Evolutionary conservation across 1,140 invertebrate species (phyloP), one percentile per base, ranked within the genome.

Genomic region (Listronotus bonariensis): DNA sequence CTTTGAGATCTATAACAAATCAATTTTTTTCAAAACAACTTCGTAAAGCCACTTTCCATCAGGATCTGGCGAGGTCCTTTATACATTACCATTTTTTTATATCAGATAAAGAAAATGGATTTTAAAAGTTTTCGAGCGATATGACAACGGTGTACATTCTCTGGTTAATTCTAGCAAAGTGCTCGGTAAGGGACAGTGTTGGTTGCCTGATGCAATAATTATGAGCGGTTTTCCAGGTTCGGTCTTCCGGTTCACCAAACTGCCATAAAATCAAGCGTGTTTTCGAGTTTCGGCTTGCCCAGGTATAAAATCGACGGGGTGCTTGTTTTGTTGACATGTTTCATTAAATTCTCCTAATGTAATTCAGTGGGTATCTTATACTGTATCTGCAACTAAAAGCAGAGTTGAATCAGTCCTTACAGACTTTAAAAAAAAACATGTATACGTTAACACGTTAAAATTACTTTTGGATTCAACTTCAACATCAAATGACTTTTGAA

Each of bases 191-290:
- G 49, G 56, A 36, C 36, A 59, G 42, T 58, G 46, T 42, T 36
- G 31, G 36, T 38, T 57, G 34, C 32, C 59, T 68, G 63, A 68
- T 68, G 61, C 45, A 68, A 68, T 68, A 68, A 68, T 68, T 68
- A 68, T 68, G 66, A 68, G 66, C 43, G 58, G 65, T 68, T 41
- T 53, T 55, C 58, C 52, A 38, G 34, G 12, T 51, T 57, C 40
- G 49, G 46, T 34, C 42, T 42, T 32, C 17, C 32, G 60, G 51
- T 54, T 51, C 51, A 45, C 53, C 38, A 64, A 64, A 53, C 49
- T 31, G 42, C 62, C 62, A 53, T 64, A 64, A 64, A 64, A 64
- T 64, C 62, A 64, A 56, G 26, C 14, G 49, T 26, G 41, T n/a
- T 18, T 15, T 14, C 38, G 59, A 34, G 18, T 62, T 55, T 45